Conservation (phyloP, 2,113 vertebrate genomes). For the Sceloporus tristichus region DNA sequence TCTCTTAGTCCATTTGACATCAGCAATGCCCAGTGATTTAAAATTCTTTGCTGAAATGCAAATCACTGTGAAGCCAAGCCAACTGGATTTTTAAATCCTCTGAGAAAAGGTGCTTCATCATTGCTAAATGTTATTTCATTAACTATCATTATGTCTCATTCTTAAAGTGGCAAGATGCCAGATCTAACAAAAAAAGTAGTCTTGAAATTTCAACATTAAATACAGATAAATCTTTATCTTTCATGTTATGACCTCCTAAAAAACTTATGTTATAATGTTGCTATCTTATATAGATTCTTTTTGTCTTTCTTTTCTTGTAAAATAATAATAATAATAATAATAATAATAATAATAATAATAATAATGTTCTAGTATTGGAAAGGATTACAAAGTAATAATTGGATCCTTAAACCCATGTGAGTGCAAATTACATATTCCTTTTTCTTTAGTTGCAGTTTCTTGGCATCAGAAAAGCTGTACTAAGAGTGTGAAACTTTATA, state of each 20-base stretch:
- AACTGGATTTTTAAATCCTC: background rate
- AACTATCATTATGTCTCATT: background rate
- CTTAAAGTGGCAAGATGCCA: background rate
- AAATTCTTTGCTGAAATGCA: constrained; percentile 2
- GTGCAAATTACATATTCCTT: background rate
- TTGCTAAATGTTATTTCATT: constrained; percentile 12
- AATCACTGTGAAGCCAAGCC: background rate
- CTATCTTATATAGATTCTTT: background rate
- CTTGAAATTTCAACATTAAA: background rate
- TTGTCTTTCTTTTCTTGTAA: too few species aligned
- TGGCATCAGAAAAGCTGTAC: background rate
- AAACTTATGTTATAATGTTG: background rate
- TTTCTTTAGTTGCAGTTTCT: background rate
- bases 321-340: too few species aligned
- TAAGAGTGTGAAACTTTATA: background rate
- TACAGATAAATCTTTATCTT: background rate
- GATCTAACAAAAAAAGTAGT: background rate
- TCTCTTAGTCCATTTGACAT: constrained; percentile 2
- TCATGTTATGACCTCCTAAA: background rate
- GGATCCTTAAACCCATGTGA: background rate
- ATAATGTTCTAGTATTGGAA: background rate
- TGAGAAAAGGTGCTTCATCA: background rate
- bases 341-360: too few species aligned
- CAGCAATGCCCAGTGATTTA: background rate
- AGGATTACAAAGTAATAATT: background rate